Evolutionary conservation across 2,888 invertebrate species (phyloP).

Genomic region (Malacosoma neustria): DNA sequence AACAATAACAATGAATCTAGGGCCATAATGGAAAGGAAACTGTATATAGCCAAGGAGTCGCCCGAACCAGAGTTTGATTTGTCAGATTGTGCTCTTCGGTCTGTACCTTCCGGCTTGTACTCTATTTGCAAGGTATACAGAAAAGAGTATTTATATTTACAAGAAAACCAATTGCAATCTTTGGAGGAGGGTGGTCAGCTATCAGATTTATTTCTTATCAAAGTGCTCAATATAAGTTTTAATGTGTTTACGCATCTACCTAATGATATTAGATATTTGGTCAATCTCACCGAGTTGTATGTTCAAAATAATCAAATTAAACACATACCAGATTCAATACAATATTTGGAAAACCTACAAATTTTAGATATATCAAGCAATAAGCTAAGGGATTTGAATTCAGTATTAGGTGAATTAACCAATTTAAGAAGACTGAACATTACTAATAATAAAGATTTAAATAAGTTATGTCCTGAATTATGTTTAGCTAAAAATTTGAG

Average conservation of each 20-base stretch:
- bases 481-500: conserved; percentile 78
- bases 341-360: conserved; percentile 76
- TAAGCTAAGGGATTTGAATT: conserved; percentile 77
- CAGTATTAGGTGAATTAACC: conserved; percentile 76
- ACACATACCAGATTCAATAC: conserved; percentile 80
- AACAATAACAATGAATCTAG: conserved; percentile 33
- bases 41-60: conserved; percentile 77
- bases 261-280: conserved; percentile 77
- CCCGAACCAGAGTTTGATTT: conserved; percentile 89
- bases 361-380: conserved; percentile 83
- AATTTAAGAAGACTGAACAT: conserved; percentile 77
- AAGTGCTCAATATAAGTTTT: conserved; percentile 78
- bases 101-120: conserved; percentile 85
- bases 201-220: conserved; percentile 79
- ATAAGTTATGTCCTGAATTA: conserved; percentile 77
- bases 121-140: conserved; percentile 87
- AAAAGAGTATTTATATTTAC: conserved; percentile 80
- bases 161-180: conserved; percentile 80
- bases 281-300: conserved; percentile 82
- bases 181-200: conserved; percentile 82
- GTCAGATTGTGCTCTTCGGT: conserved; percentile 83
- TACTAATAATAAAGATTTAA: conserved; percentile 73
- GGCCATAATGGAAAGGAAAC: conserved; percentile 53
- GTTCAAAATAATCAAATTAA: conserved; percentile 82
- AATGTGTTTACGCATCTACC: conserved; percentile 80